phyloP scores from a whole-genome alignment of 2,797 vertebrate species.

The Myoxocephalus aenaeus region DNA sequence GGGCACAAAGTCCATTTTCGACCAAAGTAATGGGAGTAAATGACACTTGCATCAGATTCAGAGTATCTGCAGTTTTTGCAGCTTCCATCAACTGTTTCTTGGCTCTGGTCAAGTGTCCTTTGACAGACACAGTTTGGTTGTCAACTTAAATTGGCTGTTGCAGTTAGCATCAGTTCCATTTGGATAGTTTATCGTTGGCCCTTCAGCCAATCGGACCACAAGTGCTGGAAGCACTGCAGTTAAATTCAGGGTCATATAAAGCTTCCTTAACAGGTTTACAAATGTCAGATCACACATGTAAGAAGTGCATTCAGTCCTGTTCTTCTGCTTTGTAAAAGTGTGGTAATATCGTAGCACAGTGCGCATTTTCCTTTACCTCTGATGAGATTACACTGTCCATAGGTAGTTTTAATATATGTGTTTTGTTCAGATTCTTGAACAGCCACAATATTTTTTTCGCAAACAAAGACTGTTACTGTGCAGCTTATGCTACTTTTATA shows the following conservation, averaged over 20 bases:
- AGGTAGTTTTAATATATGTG: not conserved
- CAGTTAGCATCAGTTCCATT: constrained; percentile 8
- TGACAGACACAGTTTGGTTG: not conserved
- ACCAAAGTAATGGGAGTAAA: not conserved
- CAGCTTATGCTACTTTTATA: not conserved
- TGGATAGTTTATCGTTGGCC: not conserved
- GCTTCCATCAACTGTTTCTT: not conserved
- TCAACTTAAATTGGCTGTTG: not conserved
- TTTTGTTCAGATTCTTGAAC: not conserved
- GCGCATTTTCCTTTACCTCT: not conserved
- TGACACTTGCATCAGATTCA: constrained; percentile 1
- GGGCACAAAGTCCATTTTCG: not conserved
- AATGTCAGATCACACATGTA: not conserved
- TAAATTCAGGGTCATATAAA: constrained; percentile 4
- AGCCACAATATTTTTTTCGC: not conserved
- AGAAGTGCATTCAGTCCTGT: not conserved
- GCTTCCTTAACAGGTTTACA: constrained; percentile 7
- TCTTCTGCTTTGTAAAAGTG: not conserved
- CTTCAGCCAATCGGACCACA: not conserved
- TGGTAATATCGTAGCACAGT: not conserved
- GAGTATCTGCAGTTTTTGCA: not conserved
- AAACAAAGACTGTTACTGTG: not conserved
- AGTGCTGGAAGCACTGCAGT: constrained; percentile 19
- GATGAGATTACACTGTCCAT: not conserved
- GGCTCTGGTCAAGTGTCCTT: not conserved